phyloP scores from a whole-genome alignment of 2,113 vertebrate species.

The Tursiops truncatus region DNA sequence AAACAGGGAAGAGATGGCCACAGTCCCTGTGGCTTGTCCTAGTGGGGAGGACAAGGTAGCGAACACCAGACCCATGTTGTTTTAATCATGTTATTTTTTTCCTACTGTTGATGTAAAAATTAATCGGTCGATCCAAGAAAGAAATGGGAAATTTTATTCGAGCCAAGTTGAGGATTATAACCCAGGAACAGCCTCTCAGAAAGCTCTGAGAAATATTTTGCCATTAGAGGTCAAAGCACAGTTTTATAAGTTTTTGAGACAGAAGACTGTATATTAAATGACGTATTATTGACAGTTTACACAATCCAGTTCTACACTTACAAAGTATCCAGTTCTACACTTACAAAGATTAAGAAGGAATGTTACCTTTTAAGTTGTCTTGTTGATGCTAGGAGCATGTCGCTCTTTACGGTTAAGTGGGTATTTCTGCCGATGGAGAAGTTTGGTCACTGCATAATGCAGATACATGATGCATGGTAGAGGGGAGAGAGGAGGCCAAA shows the following conservation, averaged over 20 bases:
- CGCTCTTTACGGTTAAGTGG: not conserved
- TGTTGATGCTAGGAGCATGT: not conserved
- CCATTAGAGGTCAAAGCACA: not conserved
- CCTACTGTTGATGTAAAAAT: not conserved
- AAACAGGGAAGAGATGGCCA: not conserved
- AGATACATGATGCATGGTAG: not conserved
- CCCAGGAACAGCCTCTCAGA: not conserved
- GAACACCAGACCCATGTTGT: not conserved
- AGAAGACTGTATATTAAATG: not conserved
- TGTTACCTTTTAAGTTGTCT: not conserved
- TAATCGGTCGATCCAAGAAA: not conserved
- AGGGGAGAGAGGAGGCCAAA: not conserved
- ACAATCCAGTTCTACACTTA: not conserved
- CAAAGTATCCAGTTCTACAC: not conserved
- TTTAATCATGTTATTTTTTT: conserved; percentile 40
- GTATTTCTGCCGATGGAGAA: not conserved
- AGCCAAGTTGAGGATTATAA: not conserved
- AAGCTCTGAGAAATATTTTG: not conserved
- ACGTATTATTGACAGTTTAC: not conserved
- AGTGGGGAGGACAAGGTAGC: not conserved
- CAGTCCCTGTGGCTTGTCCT: not conserved
- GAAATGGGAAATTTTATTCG: not conserved
- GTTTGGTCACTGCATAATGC: not conserved
- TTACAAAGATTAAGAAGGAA: not conserved
- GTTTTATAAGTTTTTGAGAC: not conserved